phyloP scores from a whole-genome alignment of 2,797 vertebrate species.

The Anabacerthia variegaticeps region DNA sequence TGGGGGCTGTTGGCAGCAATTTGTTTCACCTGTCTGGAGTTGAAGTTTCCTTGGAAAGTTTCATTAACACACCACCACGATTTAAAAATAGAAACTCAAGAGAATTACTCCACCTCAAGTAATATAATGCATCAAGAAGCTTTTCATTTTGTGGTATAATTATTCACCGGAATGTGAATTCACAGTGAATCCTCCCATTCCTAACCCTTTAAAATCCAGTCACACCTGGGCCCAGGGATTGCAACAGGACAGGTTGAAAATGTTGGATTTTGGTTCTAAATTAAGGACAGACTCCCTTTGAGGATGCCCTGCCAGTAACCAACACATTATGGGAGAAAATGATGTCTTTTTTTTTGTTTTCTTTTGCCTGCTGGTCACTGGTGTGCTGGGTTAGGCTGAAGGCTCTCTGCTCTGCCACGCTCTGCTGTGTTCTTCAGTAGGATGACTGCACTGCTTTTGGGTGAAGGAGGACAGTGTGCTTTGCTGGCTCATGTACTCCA shows the following conservation, averaged over 20 bases:
- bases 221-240: rapidly evolving
- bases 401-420: neutral
- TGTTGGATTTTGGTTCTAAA: neutral
- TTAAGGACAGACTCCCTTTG: neutral
- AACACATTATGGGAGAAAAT: neutral
- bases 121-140: neutral
- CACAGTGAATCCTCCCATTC: neutral
- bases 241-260: too few species aligned
- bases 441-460: neutral
- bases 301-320: neutral
- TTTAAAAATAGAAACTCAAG: constrained; percentile 26
- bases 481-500: neutral
- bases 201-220: neutral
- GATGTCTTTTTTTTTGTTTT: too few species aligned
- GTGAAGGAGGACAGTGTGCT: neutral
- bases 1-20: neutral
- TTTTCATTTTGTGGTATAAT: neutral
- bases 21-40: neutral
- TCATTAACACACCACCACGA: neutral
- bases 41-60: constrained; percentile 12
- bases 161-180: neutral
- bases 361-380: neutral
- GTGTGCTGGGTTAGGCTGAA: neutral
- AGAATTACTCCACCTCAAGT: neutral
- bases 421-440: neutral